These are phyloP conservation scores for Ptilorrhoa leucosticta DNA, from an alignment of 2,113 vertebrate species.

Conservation along the genomic window DNA sequence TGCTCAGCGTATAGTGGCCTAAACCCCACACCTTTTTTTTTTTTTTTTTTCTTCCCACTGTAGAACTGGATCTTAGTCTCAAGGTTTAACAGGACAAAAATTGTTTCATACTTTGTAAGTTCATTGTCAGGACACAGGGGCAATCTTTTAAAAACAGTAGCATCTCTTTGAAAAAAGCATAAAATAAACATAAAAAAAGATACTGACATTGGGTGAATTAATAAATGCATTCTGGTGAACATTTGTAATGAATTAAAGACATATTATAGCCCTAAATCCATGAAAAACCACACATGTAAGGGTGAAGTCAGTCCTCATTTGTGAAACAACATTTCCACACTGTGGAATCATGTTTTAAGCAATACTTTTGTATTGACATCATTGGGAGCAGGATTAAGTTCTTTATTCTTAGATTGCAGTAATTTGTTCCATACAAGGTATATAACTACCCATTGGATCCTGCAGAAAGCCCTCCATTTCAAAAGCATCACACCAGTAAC, in stretches of 20 bases:
- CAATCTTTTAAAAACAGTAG: background rate
- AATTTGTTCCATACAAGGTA: slow-evolving; percentile 26
- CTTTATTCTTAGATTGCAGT: slow-evolving; percentile 24
- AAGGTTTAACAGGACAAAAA: background rate
- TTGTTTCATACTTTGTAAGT: background rate
- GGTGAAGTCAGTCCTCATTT: background rate
- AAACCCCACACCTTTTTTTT: background rate
- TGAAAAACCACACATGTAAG: slow-evolving; percentile 13
- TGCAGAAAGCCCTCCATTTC: slow-evolving; percentile 2
- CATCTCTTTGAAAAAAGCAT: background rate
- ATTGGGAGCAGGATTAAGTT: background rate
- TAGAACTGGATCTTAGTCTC: background rate
- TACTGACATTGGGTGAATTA: background rate
- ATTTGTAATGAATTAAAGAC: slow-evolving; percentile 10
- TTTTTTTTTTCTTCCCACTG: background rate
- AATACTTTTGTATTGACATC: slow-evolving; percentile 1
- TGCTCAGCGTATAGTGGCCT: background rate
- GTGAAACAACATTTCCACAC: slow-evolving; percentile 6
- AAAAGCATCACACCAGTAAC: background rate
- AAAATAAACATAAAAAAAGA: background rate
- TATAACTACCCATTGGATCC: background rate
- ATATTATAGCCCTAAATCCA: background rate
- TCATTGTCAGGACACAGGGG: background rate
- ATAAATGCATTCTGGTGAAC: background rate
- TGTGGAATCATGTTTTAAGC: background rate